phyloP scores from a whole-genome alignment of 1,140 invertebrate species.

The Aphaenogaster rudis region DNA sequence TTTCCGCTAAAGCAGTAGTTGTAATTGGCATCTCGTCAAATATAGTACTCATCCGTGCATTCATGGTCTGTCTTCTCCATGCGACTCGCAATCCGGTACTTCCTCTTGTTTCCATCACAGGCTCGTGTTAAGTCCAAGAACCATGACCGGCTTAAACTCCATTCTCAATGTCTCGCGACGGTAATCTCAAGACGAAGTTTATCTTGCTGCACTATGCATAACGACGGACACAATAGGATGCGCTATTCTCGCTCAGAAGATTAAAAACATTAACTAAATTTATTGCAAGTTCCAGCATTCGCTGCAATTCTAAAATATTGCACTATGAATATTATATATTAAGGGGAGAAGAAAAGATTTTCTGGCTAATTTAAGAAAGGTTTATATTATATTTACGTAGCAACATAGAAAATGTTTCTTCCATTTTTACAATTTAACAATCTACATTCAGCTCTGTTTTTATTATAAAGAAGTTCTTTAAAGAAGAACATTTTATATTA shows the following conservation, averaged over 20 bases:
- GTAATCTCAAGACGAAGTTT: slow-evolving; percentile 56
- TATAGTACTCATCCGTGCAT: slow-evolving; percentile 11
- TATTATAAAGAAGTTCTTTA: slow-evolving; percentile 11
- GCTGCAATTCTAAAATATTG: background rate
- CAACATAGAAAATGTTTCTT: background rate
- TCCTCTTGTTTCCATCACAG: slow-evolving; percentile 44
- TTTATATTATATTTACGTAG: background rate
- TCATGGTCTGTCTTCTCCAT: slow-evolving; percentile 24
- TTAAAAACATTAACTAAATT: slow-evolving; percentile 55
- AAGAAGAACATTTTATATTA: background rate
- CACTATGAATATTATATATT: too few relatives aligned
- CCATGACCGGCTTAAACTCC: slow-evolving; percentile 53
- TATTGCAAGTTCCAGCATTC: slow-evolving; percentile 10
- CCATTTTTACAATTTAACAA: background rate
- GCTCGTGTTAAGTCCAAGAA: slow-evolving; percentile 43
- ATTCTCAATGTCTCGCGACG: slow-evolving; percentile 49
- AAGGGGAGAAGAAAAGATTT: background rate
- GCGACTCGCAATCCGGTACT: slow-evolving; percentile 16
- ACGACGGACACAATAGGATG: slow-evolving; percentile 37
- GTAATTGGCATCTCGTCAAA: slow-evolving; percentile 44
- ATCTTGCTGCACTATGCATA: slow-evolving; percentile 38
- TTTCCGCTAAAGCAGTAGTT: background rate
- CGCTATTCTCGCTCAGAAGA: slow-evolving; percentile 16
- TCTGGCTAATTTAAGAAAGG: background rate
- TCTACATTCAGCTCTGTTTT: background rate